phyloP scores from a whole-genome alignment of 2,113 vertebrate species.

The Agapornis roseicollis region DNA sequence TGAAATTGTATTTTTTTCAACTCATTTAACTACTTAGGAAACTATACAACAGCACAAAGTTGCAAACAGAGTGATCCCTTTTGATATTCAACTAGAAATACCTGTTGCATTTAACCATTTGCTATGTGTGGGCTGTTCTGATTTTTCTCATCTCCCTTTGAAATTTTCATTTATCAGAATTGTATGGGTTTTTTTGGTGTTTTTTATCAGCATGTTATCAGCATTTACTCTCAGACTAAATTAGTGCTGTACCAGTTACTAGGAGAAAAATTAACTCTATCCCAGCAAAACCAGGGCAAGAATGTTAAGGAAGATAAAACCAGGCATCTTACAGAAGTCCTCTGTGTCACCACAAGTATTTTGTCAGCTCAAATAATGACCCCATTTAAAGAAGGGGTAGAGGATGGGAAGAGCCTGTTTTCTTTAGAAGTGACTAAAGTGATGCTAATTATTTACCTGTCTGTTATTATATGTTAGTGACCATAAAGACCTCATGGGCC shows the following conservation, averaged over 20 bases:
- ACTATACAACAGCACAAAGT: neutral
- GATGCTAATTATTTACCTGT: neutral
- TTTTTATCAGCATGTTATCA: neutral
- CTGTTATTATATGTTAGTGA: neutral
- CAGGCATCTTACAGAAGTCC: neutral
- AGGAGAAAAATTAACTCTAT: neutral
- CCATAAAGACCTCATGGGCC: neutral
- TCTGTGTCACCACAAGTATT: neutral
- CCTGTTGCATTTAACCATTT: neutral
- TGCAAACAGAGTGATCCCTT: neutral
- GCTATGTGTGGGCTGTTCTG: neutral
- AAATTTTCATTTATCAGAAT: neutral
- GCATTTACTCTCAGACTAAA: neutral
- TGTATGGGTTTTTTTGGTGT: neutral
- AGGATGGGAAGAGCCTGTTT: neutral
- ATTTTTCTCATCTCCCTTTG: neutral
- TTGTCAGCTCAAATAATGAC: neutral
- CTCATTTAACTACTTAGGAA: neutral
- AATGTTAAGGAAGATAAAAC: neutral
- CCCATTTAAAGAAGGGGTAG: neutral
- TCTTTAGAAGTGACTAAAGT: neutral
- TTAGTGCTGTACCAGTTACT: neutral
- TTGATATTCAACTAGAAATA: neutral
- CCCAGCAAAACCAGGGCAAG: neutral
- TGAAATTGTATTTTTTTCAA: neutral